A percentile compares a stretch with the other conserved stretches of the same genome.
Evolutionary conservation across 2,113 vertebrate species (phyloP).

Genomic region (Spheniscus mendiculus): DNA sequence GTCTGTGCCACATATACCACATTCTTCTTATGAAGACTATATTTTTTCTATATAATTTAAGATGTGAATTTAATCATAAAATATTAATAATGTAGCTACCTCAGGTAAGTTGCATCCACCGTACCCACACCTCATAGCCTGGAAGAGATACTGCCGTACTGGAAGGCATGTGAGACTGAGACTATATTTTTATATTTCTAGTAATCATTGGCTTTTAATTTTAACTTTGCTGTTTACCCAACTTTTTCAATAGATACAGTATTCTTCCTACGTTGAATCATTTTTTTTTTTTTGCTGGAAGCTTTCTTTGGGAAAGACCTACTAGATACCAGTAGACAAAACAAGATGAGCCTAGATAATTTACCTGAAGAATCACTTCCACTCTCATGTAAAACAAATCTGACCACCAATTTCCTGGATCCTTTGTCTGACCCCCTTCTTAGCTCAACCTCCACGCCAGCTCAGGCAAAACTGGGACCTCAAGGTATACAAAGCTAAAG

Average conservation of each 20-base stretch:
- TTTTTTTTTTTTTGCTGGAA: constrained; percentile 77
- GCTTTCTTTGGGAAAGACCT: constrained; percentile 96
- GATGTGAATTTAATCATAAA: not conserved
- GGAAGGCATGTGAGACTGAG: not conserved
- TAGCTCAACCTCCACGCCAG: constrained; percentile 75
- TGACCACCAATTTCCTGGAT: constrained; percentile 74
- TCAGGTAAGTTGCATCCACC: not conserved
- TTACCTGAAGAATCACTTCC: constrained; percentile 84
- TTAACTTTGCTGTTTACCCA: not conserved
- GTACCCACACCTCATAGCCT: not conserved
- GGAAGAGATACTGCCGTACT: not conserved
- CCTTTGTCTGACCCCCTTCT: constrained; percentile 82
- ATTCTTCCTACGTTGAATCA: not conserved
- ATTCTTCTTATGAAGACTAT: rapidly evolving
- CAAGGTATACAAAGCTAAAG: constrained; percentile 78
- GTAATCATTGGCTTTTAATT: not conserved
- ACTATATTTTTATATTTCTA: not conserved
- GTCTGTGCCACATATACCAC: not conserved
- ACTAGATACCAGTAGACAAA: constrained; percentile 87
- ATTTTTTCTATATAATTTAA: not conserved
- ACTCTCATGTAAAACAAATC: constrained; percentile 73
- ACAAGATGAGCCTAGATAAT: constrained; percentile 74
- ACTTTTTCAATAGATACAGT: not conserved
- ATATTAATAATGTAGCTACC: not conserved
- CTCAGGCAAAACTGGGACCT: constrained; percentile 77